Evolutionary conservation across 2,888 invertebrate genomes (phyloP), one percentile per base, ranked within the genome.

Genomic region (Chromoteleia sp.): DNA sequence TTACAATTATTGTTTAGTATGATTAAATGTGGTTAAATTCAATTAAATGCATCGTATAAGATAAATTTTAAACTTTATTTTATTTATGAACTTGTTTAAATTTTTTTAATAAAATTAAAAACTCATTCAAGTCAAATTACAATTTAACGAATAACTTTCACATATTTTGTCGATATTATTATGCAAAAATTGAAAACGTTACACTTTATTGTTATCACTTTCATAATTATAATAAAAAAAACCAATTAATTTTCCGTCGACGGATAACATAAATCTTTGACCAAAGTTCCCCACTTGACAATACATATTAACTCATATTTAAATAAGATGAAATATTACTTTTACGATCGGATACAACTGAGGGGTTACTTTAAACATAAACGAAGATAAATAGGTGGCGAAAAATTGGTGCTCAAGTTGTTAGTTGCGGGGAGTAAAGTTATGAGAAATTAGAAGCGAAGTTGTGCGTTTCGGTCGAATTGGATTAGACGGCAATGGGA

Each of bases 321-420:
- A 73, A 73, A 73, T 54, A 52, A 63, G 43, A 73, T 73, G 73
- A 73, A 73, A 73, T 63, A 73, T 73, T 73, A 63, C 73, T 30
- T 63, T 43, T 30, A 48, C 14, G 68, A 68, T 56, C 43, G 45
- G 12, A 50, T 14, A 14, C 43, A 52, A 54, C 21, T 43, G 25
- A 63, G 61, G 52, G 52, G 63, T 41, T 52, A 43, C 73, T 61
- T 61, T 65, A 56, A 74, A 65, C 48, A 41, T 56, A 29, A 75
- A 74, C 58, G 65, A 75, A 65, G 65, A 67, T 67, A 67, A 65
- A 75, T 65, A 45, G 65, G 58, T 39, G 65, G 58, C 65, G 52
- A 59, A 71, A 71, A 71, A 71, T 71, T 56, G 29, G 36, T 48
- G 61, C 61, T 30, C 21, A 59, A 50, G 48, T 50, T 61, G 50